Evolutionary conservation across 2,113 vertebrate genomes (phyloP), one percentile per base, ranked within the genome.

Genomic region (Phylloscopus whistleri): DNA sequence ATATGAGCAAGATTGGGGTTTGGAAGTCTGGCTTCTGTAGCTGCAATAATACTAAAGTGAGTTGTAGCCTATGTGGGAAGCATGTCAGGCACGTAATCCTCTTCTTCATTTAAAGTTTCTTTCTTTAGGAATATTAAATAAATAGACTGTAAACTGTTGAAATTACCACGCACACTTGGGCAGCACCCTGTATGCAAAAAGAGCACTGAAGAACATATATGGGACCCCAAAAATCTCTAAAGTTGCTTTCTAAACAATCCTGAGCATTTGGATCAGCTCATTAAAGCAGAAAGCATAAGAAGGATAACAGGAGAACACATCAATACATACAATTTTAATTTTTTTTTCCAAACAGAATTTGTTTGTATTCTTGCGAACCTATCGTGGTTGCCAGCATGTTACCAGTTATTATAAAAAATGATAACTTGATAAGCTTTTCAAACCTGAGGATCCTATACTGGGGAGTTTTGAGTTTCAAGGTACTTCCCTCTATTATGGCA

Each of bases 41-140:
- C 60, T 96, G 51, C 74, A 94, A 39, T 84, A 92, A 90, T 75
- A 74, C 39, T 53, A 19, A 92, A 87, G 64, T 62, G 31, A 86
- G 77, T 49, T 74, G 62, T 72, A 80, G 39, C 87, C 89, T 84
- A 58, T 76, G 62, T 35, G 87, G 64, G 69, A 88, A 96, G 77
- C 37, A 60, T 53, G 84, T 88, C 35, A 86, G 89, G 63, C 44
- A 77, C 7, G 6, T 88, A 96, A 90, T 88, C 52, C 72, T 95
- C 44, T 90, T 90, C 92, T 89, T 95, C 72, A 80, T 84, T 94
- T 93, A 60, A 95, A 93, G 92, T 93, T 95, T 95, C 84, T 92
- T 90, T 92, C 46, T 33, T 95, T 67, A 91, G 72, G 37, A 96
- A 94, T 94, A 95, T 91, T 95, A 97, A 96, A 94, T 91, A 96